These are phyloP conservation scores for Aphelocoma californica DNA, from an alignment of 2,797 vertebrate species.

Conservation along the genomic window DNA sequence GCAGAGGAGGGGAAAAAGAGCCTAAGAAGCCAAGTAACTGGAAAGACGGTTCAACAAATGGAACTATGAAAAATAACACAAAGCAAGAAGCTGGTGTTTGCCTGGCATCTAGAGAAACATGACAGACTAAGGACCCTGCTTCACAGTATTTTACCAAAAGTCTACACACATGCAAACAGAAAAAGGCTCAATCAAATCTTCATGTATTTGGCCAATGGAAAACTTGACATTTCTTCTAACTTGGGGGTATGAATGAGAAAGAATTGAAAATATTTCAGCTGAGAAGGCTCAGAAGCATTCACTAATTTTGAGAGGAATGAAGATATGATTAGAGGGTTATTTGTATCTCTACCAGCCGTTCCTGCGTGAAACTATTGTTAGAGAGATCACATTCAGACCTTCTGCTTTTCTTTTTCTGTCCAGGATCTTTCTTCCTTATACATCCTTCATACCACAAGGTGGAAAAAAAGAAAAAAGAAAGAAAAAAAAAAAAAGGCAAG, in stretches of 20 bases:
- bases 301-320: not conserved
- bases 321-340: not conserved
- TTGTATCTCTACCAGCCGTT: not conserved
- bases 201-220: not conserved
- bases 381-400: not conserved
- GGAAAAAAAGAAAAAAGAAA: not conserved
- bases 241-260: not conserved
- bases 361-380: not conserved
- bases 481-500: not conserved
- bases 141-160: not conserved
- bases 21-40: not conserved
- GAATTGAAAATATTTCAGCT: not conserved
- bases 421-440: not conserved
- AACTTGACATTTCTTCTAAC: not conserved
- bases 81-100: not conserved
- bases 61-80: not conserved
- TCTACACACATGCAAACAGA: not conserved
- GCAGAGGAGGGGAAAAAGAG: not conserved
- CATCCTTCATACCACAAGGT: not conserved
- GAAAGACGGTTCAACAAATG: not conserved
- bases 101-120: not conserved
- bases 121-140: not conserved
- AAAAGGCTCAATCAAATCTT: not conserved
- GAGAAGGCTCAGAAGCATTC: not conserved
- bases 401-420: not conserved